Conservation (phyloP, 2,888 invertebrate genomes). For the Apodemia hepburni region DNA sequence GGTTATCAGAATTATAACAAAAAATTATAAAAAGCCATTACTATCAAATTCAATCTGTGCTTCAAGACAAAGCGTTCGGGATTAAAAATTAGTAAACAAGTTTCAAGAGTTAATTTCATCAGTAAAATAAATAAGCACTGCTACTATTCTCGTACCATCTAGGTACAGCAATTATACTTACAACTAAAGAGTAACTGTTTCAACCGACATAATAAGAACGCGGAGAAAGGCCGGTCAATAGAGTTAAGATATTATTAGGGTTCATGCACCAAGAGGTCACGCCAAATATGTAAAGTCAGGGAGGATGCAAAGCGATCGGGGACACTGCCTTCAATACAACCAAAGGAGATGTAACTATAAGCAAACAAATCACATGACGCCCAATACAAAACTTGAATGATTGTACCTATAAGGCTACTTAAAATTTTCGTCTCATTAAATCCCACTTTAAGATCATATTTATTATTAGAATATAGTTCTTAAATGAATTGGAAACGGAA, state of each 20-base stretch:
- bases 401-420: background rate
- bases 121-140: slow-evolving; percentile 62
- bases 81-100: slow-evolving; percentile 45
- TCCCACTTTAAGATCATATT: background rate
- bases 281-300: slow-evolving; percentile 71
- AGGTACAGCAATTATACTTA: slow-evolving; percentile 43
- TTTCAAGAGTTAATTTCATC: slow-evolving; percentile 36
- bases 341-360: slow-evolving; percentile 68
- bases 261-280: slow-evolving; percentile 81
- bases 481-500: background rate
- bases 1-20: slow-evolving; percentile 38
- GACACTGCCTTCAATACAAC: slow-evolving; percentile 79
- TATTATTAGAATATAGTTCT: background rate
- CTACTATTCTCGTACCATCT: slow-evolving; percentile 55
- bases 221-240: background rate
- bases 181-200: slow-evolving; percentile 36
- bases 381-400: slow-evolving; percentile 40
- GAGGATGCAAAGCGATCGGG: slow-evolving; percentile 79
- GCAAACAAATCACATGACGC: slow-evolving; percentile 61
- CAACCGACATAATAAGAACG: slow-evolving; percentile 16
- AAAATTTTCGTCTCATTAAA: background rate
- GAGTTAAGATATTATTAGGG: slow-evolving; percentile 50
- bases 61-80: slow-evolving; percentile 64
- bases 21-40: slow-evolving; percentile 55
- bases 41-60: slow-evolving; percentile 58